phyloP scores from a whole-genome alignment of 2,888 invertebrate genomes.

The Chrysomela aeneicollis region DNA sequence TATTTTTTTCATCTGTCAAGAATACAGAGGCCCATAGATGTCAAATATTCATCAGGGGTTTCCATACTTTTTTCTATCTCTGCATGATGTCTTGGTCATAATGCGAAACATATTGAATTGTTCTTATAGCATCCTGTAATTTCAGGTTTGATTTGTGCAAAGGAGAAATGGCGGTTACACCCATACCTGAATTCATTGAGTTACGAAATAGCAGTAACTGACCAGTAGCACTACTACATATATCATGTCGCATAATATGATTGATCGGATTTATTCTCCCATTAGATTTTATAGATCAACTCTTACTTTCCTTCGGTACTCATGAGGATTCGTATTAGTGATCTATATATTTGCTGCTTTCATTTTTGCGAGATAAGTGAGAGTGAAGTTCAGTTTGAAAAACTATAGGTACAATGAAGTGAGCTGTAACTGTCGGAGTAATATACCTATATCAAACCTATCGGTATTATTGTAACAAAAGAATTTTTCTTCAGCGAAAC shows the following conservation, averaged over 20 bases:
- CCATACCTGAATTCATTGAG: background rate
- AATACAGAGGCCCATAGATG: too few species aligned
- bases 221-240: background rate
- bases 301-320: conserved; percentile 28
- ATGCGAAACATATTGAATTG: background rate
- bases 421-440: too few species aligned
- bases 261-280: conserved; percentile 23
- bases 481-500: too few species aligned
- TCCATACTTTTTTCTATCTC: too few species aligned
- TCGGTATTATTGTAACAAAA: too few species aligned
- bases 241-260: conserved; percentile 16
- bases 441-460: too few species aligned
- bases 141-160: background rate
- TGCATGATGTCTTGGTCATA: background rate
- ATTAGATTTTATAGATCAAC: conserved; percentile 25
- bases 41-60: too few species aligned
- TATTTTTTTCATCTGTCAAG: too few species aligned
- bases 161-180: background rate
- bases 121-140: background rate
- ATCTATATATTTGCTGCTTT: conserved; percentile 2
- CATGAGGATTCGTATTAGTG: conserved; percentile 9
- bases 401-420: too few species aligned
- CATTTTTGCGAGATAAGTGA: background rate
- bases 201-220: conserved; percentile 1
- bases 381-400: background rate